These are phyloP conservation scores for Cherax destructor DNA, from an alignment of 1,140 invertebrate species.

Conservation along the genomic window DNA sequence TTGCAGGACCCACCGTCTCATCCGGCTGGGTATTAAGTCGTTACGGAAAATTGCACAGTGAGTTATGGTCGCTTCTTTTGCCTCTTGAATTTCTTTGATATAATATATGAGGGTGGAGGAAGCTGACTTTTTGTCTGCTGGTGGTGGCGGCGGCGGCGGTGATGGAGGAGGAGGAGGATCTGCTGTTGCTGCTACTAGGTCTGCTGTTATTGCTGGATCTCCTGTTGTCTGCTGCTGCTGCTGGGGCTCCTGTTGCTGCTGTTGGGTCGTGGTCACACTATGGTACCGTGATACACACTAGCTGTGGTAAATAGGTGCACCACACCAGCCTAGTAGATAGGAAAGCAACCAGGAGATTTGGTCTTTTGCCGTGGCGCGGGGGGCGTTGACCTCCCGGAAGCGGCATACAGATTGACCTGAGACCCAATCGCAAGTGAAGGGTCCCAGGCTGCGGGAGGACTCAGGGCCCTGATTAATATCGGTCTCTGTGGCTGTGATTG, in stretches of 20 bases:
- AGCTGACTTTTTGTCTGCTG: neutral
- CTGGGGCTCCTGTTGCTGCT: neutral
- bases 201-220: neutral
- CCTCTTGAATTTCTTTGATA: neutral
- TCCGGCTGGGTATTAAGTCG: conserved; percentile 49
- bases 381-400: too few species aligned
- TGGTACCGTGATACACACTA: too few species aligned
- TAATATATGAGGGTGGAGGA: neutral
- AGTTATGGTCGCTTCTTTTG: conserved; percentile 20
- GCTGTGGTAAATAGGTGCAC: too few species aligned
- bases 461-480: too few species aligned
- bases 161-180: neutral
- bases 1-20: neutral
- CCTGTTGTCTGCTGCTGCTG: neutral
- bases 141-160: neutral
- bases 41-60: conserved; percentile 50
- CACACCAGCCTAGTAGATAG: too few species aligned
- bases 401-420: too few species aligned
- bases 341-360: too few species aligned
- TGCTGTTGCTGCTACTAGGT: neutral
- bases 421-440: too few species aligned
- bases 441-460: too few species aligned
- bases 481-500: too few species aligned
- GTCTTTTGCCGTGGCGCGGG: too few species aligned
- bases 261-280: too few species aligned